Percentiles rank a stretch among this genome's conserved stretches.
Evolutionary conservation across 2,888 invertebrate species (phyloP).

Genomic region (Pilophorus perplexus): DNA sequence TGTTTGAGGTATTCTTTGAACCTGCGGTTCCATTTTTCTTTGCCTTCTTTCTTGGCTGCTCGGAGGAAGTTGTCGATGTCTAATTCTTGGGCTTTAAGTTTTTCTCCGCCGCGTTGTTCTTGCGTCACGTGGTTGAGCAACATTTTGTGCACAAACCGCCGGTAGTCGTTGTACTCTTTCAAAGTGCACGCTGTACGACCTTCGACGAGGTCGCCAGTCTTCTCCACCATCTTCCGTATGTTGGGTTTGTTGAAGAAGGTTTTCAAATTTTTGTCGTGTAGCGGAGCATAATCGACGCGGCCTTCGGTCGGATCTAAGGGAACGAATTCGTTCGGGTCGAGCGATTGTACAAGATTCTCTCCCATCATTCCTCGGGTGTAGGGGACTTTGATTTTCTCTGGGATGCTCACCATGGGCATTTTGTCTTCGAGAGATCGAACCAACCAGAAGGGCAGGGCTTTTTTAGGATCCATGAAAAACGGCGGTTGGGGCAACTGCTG

Average conservation of each 20-base stretch:
- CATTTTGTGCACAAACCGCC: conserved; percentile 17
- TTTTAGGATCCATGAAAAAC: conserved; percentile 37
- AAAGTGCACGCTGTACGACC: conserved; percentile 26
- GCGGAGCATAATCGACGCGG: conserved; percentile 9
- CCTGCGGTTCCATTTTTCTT: conserved; percentile 25
- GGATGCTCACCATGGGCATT: conserved; percentile 35
- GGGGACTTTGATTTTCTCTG: conserved; percentile 14
- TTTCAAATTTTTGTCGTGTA: conserved; percentile 35
- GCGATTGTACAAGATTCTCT: conserved; percentile 10
- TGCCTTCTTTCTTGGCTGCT: conserved; percentile 23
- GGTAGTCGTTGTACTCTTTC: conserved; percentile 38
- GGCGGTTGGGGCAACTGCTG: conserved; percentile 28
- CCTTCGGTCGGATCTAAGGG: neutral
- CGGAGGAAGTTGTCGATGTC: conserved; percentile 20
- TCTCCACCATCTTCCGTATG: neutral
- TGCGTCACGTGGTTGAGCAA: conserved; percentile 10
- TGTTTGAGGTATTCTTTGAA: conserved; percentile 27
- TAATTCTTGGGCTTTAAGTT: neutral
- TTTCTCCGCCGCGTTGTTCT: conserved; percentile 8
- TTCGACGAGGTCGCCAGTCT: conserved; percentile 12
- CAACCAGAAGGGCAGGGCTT: conserved; percentile 34
- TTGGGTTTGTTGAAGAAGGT: conserved; percentile 15
- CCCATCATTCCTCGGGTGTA: conserved; percentile 30
- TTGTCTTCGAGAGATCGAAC: conserved; percentile 26
- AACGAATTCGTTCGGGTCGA: conserved; percentile 31